Percentiles rank a stretch among this genome's conserved stretches.
Conservation (phyloP, 2,113 vertebrate species). For the human region GRCh38 chr11:8417501-8418000, state of each 20-base stretch:
- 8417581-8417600: background rate
- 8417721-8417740: slow-evolving; percentile 36
- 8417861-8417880: background rate
- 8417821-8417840: background rate
- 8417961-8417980: slow-evolving; percentile 11
- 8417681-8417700: background rate
- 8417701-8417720: background rate
- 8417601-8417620: background rate
- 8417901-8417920: slow-evolving; percentile 3
- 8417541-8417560: background rate
- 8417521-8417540: background rate
- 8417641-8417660: background rate
- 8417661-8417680: slow-evolving; percentile 6
- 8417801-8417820: background rate
- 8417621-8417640: background rate
- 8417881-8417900: background rate
- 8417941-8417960: background rate
- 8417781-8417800: background rate
- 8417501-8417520: background rate
- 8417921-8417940: background rate
- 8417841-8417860: background rate
- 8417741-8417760: slow-evolving; percentile 19
- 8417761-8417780: background rate
- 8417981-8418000: background rate
- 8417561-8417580: slow-evolving; percentile 3